These are phyloP conservation scores for Eurytoma adleriae DNA, from an alignment of 2,888 invertebrate genomes.

Conservation along the genomic window DNA sequence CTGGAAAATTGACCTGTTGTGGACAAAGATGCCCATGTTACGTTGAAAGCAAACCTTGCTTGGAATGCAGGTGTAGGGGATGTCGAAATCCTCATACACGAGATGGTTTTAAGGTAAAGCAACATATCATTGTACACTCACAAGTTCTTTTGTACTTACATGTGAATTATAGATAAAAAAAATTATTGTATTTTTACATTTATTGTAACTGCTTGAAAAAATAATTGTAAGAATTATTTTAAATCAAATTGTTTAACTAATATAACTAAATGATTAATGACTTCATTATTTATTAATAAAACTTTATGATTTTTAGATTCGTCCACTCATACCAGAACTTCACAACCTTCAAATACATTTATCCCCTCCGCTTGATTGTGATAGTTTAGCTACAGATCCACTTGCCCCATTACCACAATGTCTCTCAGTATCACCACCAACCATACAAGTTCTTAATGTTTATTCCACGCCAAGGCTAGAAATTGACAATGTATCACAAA, in stretches of 20 bases:
- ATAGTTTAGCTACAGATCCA: constrained; percentile 68
- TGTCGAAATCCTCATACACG: constrained; percentile 94
- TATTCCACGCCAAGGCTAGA: constrained; percentile 74
- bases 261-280: too few species aligned
- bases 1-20: constrained; percentile 94
- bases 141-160: background rate
- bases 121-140: background rate
- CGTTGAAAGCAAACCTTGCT: constrained; percentile 91
- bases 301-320: constrained; percentile 75
- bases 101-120: constrained; percentile 86
- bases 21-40: constrained; percentile 97
- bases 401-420: constrained; percentile 72
- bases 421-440: constrained; percentile 72
- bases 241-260: too few species aligned
- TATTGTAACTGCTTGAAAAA: background rate
- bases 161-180: background rate
- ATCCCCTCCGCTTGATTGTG: constrained; percentile 72
- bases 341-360: constrained; percentile 80
- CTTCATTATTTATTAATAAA: too few species aligned
- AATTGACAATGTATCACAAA: constrained; percentile 74
- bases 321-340: constrained; percentile 83
- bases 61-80: constrained; percentile 93
- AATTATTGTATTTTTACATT: too few species aligned
- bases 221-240: too few species aligned
- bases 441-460: constrained; percentile 75